Base-by-base conservation (phyloP, 2,113 vertebrate genomes). In the Aleadryas rufinucha region DNA sequence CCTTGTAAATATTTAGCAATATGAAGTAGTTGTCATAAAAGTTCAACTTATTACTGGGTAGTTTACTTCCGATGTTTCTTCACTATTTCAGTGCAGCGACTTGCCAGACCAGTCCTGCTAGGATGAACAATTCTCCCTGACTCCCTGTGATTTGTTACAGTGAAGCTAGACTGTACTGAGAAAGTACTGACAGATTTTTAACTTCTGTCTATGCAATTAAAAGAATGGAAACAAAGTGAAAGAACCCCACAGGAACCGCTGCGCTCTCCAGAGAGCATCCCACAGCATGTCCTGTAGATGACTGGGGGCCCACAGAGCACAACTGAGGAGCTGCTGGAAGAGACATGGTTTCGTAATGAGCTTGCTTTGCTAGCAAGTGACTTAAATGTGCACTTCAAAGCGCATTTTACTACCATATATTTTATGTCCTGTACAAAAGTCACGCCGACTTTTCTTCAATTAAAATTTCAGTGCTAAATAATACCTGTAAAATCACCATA, bases 101-200 rank as follows among this genome's bases (percentile, higher is more conserved):
- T 78, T 78, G 65, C 27, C 71, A 88, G 72, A 68, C 16, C 54
- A 45, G 18, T 23, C 50, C 49, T 77, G 71, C 35, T 74, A 63
- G 45, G 63, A 93, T 57, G 75, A 95, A 53, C 70, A 69, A 31
- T 87, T 86, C 37, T 88, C 68, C 54, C 3, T 37, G 54, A 16
- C 45, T 77, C 94, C 92, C 94, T 89, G 79, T 68, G 45, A 88
- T 44, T 93, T 90, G 53, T 66, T 30, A 44, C 16, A 61, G 66
- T 33, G 85, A 90, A 93, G 33, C 30, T 42, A 69, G 42, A 72
- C 75, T 56, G 16, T 30, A 37, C 30, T 87, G 75, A 30, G 59
- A 74, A 79, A 90, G 50, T 24, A 65, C 39, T 93, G 91, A 85
- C 94, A 95, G 78, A 50, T 85, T 85, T 91, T 86, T 54, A 28